Conservation (phyloP, 1,140 invertebrate species). For the Ditylenchus dipsaci region DNA sequence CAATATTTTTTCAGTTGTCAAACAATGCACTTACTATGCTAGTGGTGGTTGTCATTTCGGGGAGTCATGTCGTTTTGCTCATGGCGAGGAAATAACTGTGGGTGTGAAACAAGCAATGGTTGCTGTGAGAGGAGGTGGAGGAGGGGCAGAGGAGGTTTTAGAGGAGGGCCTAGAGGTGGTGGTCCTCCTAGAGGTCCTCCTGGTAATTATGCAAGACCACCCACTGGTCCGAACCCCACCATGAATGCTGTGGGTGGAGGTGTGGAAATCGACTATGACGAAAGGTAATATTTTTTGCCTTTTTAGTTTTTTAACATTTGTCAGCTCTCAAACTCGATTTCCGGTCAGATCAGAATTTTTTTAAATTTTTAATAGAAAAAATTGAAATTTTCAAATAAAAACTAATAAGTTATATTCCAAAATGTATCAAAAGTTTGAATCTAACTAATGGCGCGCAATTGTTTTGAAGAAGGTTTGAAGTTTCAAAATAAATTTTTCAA, state of each 20-base stretch:
- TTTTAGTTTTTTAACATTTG: neutral
- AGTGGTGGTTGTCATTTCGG: slow-evolving; percentile 5
- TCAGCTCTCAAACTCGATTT: neutral
- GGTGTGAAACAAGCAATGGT: neutral
- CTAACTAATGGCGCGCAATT: no score
- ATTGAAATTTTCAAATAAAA: neutral
- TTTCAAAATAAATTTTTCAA: no score
- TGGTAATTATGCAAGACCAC: neutral
- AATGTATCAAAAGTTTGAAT: neutral
- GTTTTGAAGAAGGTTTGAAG: no score
- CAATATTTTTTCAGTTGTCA: slow-evolving; percentile 2
- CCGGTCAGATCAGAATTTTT: neutral
- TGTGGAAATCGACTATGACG: neutral
- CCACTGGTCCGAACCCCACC: no score
- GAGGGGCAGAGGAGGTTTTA: slow-evolving; percentile 3
- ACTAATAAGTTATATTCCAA: neutral
- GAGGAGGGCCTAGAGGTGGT: neutral
- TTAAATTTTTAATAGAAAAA: neutral
- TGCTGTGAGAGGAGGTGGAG: neutral
- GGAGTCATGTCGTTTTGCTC: slow-evolving; percentile 4
- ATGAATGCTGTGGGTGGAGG: neutral
- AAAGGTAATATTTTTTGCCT: neutral
- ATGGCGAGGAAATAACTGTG: slow-evolving; percentile 2
- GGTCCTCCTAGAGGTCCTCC: neutral
- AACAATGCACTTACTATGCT: slow-evolving; percentile 4